These are phyloP conservation scores for Pyrocoelia pectoralis DNA, from an alignment of 2,888 invertebrate species.

Conservation along the genomic window DNA sequence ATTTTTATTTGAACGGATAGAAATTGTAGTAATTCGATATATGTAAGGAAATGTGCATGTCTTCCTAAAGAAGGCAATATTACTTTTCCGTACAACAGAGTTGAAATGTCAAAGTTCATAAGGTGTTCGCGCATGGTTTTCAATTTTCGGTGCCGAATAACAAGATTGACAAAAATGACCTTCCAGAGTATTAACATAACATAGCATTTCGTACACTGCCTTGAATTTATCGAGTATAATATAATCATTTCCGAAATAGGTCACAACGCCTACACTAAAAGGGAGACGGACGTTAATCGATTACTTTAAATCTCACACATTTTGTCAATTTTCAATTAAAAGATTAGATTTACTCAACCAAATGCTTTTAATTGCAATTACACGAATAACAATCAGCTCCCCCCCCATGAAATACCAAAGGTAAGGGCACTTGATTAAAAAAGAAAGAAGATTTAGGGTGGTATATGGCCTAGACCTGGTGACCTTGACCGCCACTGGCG, in stretches of 20 bases:
- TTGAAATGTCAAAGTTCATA: background rate
- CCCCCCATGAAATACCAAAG: background rate
- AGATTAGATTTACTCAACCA: background rate
- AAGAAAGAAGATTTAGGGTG: constrained; percentile 22
- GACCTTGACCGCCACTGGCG: constrained; percentile 53
- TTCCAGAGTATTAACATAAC: background rate
- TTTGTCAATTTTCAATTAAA: constrained; percentile 12
- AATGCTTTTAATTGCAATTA: background rate
- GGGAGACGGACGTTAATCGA: constrained; percentile 11
- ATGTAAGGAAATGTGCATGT: too few relatives aligned
- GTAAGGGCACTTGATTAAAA: constrained; percentile 3
- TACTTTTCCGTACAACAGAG: background rate
- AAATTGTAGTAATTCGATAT: too few relatives aligned
- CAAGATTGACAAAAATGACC: background rate
- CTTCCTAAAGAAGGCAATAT: background rate
- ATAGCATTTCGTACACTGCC: background rate
- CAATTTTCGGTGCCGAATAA: background rate
- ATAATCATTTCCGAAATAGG: constrained; percentile 13
- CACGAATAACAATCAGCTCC: background rate
- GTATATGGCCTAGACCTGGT: constrained; percentile 54
- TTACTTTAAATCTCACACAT: background rate
- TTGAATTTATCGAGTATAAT: background rate
- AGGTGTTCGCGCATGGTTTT: background rate
- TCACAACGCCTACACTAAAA: constrained; percentile 22
- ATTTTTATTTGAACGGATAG: too few relatives aligned